phyloP scores from a whole-genome alignment of 2,797 vertebrate genomes.

The Knipowitschia caucasica region DNA sequence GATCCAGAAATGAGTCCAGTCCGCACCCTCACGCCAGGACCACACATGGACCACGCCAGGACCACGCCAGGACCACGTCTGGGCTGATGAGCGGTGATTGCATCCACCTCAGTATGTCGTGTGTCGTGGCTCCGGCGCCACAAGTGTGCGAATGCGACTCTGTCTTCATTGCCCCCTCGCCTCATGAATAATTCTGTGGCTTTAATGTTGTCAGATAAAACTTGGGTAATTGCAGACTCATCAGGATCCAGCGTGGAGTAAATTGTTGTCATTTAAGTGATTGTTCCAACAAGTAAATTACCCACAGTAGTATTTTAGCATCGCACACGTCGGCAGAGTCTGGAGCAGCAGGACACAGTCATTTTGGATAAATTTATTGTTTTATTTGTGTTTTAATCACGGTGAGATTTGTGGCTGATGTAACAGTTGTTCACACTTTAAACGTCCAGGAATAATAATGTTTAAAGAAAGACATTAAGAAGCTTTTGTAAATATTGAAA shows the following conservation, averaged over 20 bases:
- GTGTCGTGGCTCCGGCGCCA: conserved; percentile 29
- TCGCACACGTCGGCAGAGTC: conserved; percentile 44
- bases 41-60: conserved; percentile 23
- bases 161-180: conserved; percentile 16
- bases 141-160: conserved; percentile 32
- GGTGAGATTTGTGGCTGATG: too few relatives aligned
- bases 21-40: conserved; percentile 27
- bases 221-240: conserved; percentile 38
- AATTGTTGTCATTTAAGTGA: conserved; percentile 38
- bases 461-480: too few relatives aligned
- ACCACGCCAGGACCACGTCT: conserved; percentile 25
- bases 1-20: conserved; percentile 5
- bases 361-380: neutral
- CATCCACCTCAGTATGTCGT: conserved; percentile 44
- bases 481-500: too few relatives aligned
- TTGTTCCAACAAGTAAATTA: conserved; percentile 66
- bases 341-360: conserved; percentile 20
- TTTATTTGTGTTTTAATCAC: too few relatives aligned
- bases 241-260: conserved; percentile 22
- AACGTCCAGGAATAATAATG: too few relatives aligned
- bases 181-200: conserved; percentile 45
- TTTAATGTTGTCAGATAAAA: conserved; percentile 37
- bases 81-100: conserved; percentile 38
- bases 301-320: conserved; percentile 19
- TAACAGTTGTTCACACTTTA: too few relatives aligned